Conservation (phyloP, 2,888 invertebrate genomes). For the Yponomeuta sedellus region DNA sequence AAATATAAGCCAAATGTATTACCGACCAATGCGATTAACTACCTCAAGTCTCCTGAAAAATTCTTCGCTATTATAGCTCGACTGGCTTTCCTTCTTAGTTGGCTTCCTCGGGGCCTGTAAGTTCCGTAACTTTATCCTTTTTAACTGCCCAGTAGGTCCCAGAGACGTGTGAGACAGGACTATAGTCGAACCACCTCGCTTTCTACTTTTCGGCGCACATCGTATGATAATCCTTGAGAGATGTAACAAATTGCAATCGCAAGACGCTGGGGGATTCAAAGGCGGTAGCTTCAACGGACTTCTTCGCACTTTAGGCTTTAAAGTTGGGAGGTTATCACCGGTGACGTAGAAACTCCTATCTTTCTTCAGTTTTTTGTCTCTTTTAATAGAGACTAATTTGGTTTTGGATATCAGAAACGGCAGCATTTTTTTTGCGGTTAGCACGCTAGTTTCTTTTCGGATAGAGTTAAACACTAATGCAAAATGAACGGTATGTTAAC, state of each 20-base stretch:
- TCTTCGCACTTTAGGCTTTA: constrained; percentile 38
- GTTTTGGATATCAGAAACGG: constrained; percentile 63
- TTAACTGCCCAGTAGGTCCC: constrained; percentile 47
- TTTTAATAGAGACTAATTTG: constrained; percentile 47
- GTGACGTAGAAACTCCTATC: constrained; percentile 38
- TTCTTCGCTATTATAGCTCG: constrained; percentile 46
- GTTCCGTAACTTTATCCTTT: constrained; percentile 52
- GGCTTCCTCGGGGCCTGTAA: constrained; percentile 41
- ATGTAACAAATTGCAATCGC: constrained; percentile 58
- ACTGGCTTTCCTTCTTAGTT: constrained; percentile 37
- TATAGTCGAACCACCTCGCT: constrained; percentile 51
- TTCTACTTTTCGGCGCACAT: constrained; percentile 51
- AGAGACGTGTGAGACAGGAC: constrained; percentile 53
- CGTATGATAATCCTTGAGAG: constrained; percentile 54
- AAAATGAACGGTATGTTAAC: background rate
- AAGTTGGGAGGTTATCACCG: constrained; percentile 40
- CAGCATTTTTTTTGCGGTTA: constrained; percentile 42
- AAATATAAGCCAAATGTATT: no score
- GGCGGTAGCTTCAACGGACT: constrained; percentile 39
- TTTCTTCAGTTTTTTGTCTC: constrained; percentile 38
- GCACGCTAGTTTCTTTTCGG: constrained; percentile 18
- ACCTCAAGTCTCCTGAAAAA: constrained; percentile 70
- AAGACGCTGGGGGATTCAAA: constrained; percentile 30
- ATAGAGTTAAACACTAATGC: background rate
- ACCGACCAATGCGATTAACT: constrained; percentile 14